Evolutionary conservation across 2,113 vertebrate genomes (phyloP).

Genomic region (Tachysurus vachellii): DNA sequence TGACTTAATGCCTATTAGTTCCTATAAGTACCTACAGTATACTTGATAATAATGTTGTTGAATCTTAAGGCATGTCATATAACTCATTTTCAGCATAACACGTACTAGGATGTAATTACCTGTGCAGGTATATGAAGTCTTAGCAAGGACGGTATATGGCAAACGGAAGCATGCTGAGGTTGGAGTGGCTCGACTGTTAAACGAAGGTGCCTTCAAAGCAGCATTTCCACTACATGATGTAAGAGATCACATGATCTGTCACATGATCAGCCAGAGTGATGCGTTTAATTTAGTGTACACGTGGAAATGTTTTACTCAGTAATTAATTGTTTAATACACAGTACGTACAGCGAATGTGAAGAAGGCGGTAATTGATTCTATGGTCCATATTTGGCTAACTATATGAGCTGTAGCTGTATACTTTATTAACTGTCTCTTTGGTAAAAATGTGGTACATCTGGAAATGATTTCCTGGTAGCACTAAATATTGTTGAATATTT

Average conservation of each 20-base stretch:
- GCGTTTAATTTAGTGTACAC: background rate
- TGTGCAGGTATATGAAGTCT: slow-evolving; percentile 76
- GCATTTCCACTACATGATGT: slow-evolving; percentile 78
- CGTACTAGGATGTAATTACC: background rate
- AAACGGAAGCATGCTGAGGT: slow-evolving; percentile 75
- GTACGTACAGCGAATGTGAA: background rate
- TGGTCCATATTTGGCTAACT: background rate
- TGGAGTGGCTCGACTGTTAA: slow-evolving; percentile 73
- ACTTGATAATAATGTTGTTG: background rate
- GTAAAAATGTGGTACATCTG: background rate
- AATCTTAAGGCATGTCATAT: background rate
- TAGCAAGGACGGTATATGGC: slow-evolving; percentile 71
- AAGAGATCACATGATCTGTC: slow-evolving; percentile 11
- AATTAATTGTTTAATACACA: background rate
- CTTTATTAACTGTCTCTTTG: background rate
- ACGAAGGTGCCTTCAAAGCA: slow-evolving; percentile 70
- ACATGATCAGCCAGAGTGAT: background rate
- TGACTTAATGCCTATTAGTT: background rate
- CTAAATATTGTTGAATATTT: background rate
- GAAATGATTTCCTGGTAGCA: background rate
- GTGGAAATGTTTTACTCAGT: background rate
- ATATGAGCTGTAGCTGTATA: background rate
- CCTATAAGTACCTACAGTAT: no score
- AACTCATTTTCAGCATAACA: background rate
- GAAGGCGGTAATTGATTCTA: background rate